Conservation (phyloP, 1,140 invertebrate species). For the Drosophila kikkawai region DNA sequence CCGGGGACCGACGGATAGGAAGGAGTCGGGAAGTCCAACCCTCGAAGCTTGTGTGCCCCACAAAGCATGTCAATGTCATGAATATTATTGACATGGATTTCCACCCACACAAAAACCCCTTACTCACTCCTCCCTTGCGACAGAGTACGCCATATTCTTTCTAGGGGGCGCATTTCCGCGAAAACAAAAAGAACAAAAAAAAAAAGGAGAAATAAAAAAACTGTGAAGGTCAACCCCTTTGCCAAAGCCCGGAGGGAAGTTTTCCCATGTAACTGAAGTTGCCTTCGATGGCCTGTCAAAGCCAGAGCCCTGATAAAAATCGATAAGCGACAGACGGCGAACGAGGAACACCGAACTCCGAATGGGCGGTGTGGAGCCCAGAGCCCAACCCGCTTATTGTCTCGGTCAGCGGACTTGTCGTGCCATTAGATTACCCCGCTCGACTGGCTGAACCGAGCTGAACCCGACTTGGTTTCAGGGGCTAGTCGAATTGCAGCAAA, state of each 20-base stretch:
- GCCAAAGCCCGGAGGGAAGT: conserved; percentile 20
- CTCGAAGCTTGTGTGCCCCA: conserved; percentile 53
- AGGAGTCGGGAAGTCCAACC: conserved; percentile 10
- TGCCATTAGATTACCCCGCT: conserved; percentile 8
- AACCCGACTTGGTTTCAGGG: conserved; percentile 48
- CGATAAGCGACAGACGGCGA: conserved; percentile 63
- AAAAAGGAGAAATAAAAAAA: conserved; percentile 20
- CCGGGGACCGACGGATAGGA: background rate
- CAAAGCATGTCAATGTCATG: conserved; percentile 81
- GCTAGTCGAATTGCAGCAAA: conserved; percentile 57
- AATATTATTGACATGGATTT: conserved; percentile 82
- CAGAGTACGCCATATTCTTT: conserved; percentile 54
- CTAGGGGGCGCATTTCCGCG: conserved; percentile 51
- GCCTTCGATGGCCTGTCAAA: conserved; percentile 59
- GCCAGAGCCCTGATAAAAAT: conserved; percentile 71
- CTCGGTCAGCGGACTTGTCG: conserved; percentile 22
- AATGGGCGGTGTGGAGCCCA: conserved; percentile 23
- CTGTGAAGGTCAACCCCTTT: conserved; percentile 78
- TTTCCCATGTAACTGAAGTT: conserved; percentile 45
- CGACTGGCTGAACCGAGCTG: conserved; percentile 10
- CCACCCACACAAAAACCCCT: conserved; percentile 21
- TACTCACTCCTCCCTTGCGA: conserved; percentile 4
- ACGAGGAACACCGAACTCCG: conserved; percentile 11
- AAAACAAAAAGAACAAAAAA: conserved; percentile 15
- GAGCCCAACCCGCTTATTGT: conserved; percentile 48